A percentile compares a stretch with the other conserved stretches of the same genome.
Conservation (phyloP, 2,113 vertebrate species). For the Oncorhynchus mykiss region DNA sequence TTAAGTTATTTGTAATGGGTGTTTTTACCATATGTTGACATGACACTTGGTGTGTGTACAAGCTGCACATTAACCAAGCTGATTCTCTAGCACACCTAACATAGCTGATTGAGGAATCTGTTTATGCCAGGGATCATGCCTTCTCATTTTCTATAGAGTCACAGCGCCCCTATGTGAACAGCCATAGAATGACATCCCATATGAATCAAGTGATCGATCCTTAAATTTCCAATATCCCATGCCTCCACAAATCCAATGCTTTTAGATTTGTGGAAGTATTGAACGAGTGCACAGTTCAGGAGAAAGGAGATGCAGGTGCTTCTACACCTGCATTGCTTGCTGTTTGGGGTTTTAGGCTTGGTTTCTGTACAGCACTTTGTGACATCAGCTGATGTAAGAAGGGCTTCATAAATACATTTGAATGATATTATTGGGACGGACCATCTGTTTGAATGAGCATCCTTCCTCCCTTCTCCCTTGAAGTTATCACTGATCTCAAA, state of each 20-base stretch:
- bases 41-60: neutral
- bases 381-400: no score
- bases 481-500: no score
- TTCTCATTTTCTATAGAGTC: constrained; percentile 29
- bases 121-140: neutral
- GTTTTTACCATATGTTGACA: constrained; percentile 37
- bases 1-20: constrained; percentile 45
- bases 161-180: constrained; percentile 62
- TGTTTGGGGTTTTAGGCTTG: no score
- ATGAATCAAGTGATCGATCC: neutral
- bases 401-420: no score
- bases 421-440: no score
- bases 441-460: neutral
- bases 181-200: neutral
- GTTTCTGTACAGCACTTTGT: no score
- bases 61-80: neutral
- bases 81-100: neutral
- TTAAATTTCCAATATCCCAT: no score
- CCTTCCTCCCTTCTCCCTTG: no score
- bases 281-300: no score
- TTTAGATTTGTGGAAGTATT: no score
- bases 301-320: neutral
- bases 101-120: neutral
- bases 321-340: no score
- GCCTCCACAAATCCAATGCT: no score